A percentile compares a stretch with the other conserved stretches of the same genome.
These are phyloP conservation scores for Linnaemya tessellans DNA, from an alignment of 2,888 invertebrate species.

Conservation along the genomic window DNA sequence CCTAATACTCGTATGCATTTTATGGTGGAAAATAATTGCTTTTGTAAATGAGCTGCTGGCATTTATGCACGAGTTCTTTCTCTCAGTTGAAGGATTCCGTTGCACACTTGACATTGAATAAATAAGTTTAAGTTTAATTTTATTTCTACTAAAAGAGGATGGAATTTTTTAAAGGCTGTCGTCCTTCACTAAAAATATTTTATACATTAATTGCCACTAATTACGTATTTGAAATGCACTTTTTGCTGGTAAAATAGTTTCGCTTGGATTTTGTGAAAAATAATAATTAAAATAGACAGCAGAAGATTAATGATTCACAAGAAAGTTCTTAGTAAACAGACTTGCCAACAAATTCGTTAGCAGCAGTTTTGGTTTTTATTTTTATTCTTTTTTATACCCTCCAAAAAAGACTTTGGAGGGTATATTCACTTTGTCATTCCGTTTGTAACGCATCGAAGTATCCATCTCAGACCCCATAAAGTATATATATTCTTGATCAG, in stretches of 20 bases:
- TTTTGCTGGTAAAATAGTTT: background rate
- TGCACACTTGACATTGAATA: conserved; percentile 53
- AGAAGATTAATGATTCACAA: conserved; percentile 7
- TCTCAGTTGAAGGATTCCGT: conserved; percentile 42
- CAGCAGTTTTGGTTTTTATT: background rate
- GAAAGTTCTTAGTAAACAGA: background rate
- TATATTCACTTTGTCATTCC: no score
- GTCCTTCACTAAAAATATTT: no score
- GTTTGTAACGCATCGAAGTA: no score
- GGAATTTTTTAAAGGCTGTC: no score
- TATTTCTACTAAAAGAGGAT: conserved; percentile 4
- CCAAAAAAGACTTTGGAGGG: no score
- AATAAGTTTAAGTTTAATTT: conserved; percentile 52
- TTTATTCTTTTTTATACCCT: no score
- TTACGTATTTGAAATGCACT: background rate
- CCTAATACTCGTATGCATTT: conserved; percentile 4
- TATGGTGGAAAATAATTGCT: conserved; percentile 1
- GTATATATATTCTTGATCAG: no score
- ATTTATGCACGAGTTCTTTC: conserved; percentile 17
- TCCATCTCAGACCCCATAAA: no score
- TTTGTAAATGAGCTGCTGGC: background rate
- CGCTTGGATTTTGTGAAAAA: background rate
- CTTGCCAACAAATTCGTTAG: background rate
- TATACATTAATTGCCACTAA: conserved; percentile 12
- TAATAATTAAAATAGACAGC: conserved; percentile 26